These are phyloP conservation scores for Axinella damicornis DNA, from an alignment of 37 sponge, comb jelly and placozoan species.

Conservation along the genomic window DNA sequence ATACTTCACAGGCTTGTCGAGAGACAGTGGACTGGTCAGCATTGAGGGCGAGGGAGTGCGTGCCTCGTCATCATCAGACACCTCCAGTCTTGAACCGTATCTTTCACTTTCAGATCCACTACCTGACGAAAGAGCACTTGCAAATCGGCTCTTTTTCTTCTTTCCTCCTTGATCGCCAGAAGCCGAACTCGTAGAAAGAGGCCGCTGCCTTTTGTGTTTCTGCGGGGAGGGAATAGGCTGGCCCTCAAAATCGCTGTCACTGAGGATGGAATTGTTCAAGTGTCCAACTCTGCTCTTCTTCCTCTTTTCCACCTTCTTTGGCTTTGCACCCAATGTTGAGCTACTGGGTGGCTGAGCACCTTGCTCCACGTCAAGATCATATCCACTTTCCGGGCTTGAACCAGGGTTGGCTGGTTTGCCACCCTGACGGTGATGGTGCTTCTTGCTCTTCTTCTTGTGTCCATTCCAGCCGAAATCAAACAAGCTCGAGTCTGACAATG, in stretches of 20 bases:
- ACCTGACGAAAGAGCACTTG: constrained; percentile 1
- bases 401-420: background rate
- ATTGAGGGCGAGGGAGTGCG: background rate
- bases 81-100: too few relatives aligned
- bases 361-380: too few relatives aligned
- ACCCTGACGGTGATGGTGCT: background rate
- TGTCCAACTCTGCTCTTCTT: too few relatives aligned
- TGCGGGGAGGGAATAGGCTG: background rate
- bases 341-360: too few relatives aligned
- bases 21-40: background rate
- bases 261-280: too few relatives aligned
- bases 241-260: constrained; percentile 1
- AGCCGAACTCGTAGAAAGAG: too few relatives aligned
- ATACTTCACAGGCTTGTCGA: background rate
- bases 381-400: too few relatives aligned
- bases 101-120: constrained; percentile 8
- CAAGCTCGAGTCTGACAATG: constrained; percentile 39
- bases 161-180: background rate
- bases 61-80: background rate
- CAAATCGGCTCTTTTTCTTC: constrained; percentile 1
- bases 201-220: background rate
- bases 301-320: background rate
- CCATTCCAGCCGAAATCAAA: too few relatives aligned
- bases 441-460: background rate
- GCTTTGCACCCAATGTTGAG: background rate